phyloP scores from a whole-genome alignment of 1,140 invertebrate species.

The Aphidius gifuensis region DNA sequence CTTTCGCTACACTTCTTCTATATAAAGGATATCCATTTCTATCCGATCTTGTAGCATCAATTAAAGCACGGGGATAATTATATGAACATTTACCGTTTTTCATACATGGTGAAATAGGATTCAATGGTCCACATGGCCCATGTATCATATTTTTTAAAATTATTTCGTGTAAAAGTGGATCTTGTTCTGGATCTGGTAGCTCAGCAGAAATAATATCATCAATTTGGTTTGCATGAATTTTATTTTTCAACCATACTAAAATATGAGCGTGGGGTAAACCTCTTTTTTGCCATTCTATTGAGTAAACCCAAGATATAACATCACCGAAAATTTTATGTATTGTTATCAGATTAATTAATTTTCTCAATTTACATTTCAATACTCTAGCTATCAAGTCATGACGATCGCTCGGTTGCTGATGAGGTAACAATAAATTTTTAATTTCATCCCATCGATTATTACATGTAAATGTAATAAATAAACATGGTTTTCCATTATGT shows the following conservation, averaged over 20 bases:
- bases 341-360: slow-evolving; percentile 35
- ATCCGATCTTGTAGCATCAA: slow-evolving; percentile 42
- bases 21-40: slow-evolving; percentile 25
- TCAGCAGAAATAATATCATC: slow-evolving; percentile 54
- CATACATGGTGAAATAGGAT: slow-evolving; percentile 47
- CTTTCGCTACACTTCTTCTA: slow-evolving; percentile 14
- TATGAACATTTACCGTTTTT: slow-evolving; percentile 46
- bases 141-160: slow-evolving; percentile 44
- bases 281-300: slow-evolving; percentile 54
- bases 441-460: slow-evolving; percentile 51
- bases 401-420: slow-evolving; percentile 36
- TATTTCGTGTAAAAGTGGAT: slow-evolving; percentile 46
- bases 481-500: too few relatives aligned
- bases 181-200: slow-evolving; percentile 52
- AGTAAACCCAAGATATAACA: slow-evolving; percentile 47
- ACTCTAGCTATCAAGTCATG: slow-evolving; percentile 48
- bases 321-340: slow-evolving; percentile 40
- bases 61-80: slow-evolving; percentile 34
- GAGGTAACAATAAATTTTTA: slow-evolving; percentile 24
- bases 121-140: slow-evolving; percentile 44
- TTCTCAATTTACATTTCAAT: slow-evolving; percentile 44
- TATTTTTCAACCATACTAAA: slow-evolving; percentile 44
- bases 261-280: slow-evolving; percentile 46
- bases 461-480: slow-evolving; percentile 15
- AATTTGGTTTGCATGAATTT: slow-evolving; percentile 34